Evolutionary conservation across 2,797 vertebrate genomes (phyloP).

Genomic region (Cephalopachus bancanus): DNA sequence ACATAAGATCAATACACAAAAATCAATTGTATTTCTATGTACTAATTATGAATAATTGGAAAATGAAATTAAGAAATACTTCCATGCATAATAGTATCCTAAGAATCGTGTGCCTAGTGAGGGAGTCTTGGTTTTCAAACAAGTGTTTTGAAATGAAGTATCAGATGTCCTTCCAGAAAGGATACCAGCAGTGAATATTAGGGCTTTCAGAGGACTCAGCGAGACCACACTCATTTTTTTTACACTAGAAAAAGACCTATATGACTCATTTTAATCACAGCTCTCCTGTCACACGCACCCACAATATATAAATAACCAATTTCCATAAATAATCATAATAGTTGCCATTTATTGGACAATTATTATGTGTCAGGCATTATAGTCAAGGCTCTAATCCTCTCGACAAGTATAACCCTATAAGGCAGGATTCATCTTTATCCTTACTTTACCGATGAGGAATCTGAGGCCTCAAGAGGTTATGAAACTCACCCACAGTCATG

Average conservation of each 20-base stretch:
- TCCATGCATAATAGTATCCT: neutral
- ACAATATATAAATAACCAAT: conserved; percentile 42
- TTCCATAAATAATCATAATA: conserved; percentile 18
- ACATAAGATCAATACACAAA: neutral
- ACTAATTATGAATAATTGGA: neutral
- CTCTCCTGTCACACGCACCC: neutral
- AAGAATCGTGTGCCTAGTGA: neutral
- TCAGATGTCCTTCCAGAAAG: conserved; percentile 22
- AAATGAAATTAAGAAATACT: conserved; percentile 16
- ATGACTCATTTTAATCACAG: conserved; percentile 12
- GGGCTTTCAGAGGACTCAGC: neutral
- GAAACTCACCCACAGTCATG: neutral
- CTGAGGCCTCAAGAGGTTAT: neutral
- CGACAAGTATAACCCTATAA: conserved; percentile 19
- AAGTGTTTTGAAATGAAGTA: conserved; percentile 48
- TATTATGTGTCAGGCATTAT: neutral
- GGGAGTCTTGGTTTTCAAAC: conserved; percentile 47
- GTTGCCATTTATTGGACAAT: neutral
- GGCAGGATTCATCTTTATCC: neutral
- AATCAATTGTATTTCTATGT: neutral
- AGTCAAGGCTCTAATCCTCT: conserved; percentile 55
- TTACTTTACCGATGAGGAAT: conserved; percentile 44
- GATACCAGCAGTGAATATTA: conserved; percentile 6
- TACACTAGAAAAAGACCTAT: neutral
- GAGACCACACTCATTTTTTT: neutral